Evolutionary conservation across 2,888 invertebrate species (phyloP).

Genomic region (Eueremaeus valkanovi): DNA sequence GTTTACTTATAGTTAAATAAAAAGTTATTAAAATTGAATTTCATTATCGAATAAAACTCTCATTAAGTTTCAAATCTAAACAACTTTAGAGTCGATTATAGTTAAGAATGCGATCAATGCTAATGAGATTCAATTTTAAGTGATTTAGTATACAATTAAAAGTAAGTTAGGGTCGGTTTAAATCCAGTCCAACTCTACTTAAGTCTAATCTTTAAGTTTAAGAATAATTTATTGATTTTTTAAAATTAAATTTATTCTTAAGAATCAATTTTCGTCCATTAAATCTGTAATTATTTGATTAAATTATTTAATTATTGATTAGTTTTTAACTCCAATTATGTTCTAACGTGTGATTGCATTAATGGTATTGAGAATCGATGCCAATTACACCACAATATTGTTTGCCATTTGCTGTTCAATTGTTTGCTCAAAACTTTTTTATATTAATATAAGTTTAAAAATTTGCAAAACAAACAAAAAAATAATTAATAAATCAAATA

Average conservation of each 20-base stretch:
- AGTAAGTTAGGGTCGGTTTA: not conserved
- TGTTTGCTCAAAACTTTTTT: conserved; percentile 26
- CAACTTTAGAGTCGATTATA: too few species aligned
- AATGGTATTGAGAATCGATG: not conserved
- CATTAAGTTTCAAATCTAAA: too few species aligned
- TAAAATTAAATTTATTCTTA: not conserved
- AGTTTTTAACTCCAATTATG: not conserved
- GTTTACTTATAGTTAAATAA: too few species aligned
- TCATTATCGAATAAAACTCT: too few species aligned
- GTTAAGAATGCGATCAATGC: too few species aligned
- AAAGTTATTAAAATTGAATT: too few species aligned
- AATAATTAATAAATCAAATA: not conserved
- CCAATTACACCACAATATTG: not conserved
- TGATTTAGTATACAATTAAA: too few species aligned
- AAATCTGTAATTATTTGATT: not conserved
- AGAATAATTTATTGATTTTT: not conserved
- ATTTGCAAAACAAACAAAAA: not conserved
- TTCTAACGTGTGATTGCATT: conserved; percentile 1
- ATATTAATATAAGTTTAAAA: conserved; percentile 19
- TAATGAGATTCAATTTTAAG: too few species aligned
- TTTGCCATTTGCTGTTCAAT: conserved; percentile 25
- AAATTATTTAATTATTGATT: not conserved
- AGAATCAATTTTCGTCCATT: not conserved
- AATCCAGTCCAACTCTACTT: not conserved
- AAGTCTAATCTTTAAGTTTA: not conserved